These are phyloP conservation scores for Tangara arthus DNA, from an alignment of 2,797 vertebrate species.

Conservation along the genomic window DNA sequence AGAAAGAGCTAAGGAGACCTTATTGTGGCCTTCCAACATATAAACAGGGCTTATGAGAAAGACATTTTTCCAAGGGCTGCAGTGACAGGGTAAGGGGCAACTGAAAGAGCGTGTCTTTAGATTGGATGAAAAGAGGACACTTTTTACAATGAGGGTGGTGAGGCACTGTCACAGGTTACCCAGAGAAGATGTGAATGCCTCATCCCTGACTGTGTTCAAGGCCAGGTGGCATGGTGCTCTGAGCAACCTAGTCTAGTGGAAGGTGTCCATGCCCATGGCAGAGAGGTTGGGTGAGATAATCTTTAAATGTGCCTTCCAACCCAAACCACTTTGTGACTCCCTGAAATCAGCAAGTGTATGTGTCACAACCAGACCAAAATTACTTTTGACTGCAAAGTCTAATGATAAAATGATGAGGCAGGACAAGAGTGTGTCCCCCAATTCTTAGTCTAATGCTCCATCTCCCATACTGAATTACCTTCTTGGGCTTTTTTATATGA, in stretches of 20 bases:
- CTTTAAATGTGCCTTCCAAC: not conserved
- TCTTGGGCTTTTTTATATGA: not conserved
- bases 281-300: not conserved
- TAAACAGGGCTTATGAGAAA: not conserved
- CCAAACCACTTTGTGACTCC: not conserved
- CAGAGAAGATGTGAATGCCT: not conserved
- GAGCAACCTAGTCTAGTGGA: not conserved
- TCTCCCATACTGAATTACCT: not conserved
- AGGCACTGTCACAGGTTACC: not conserved
- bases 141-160: fast-evolving
- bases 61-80: not conserved
- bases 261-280: not conserved
- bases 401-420: not conserved
- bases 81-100: not conserved
- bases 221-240: not conserved
- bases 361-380: not conserved
- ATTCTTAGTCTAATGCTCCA: not conserved
- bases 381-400: not conserved
- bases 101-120: not conserved
- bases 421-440: not conserved
- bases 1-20: not conserved
- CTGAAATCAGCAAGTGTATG: not conserved
- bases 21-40: not conserved
- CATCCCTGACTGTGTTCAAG: not conserved
- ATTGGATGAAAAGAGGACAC: not conserved